A percentile compares a stretch with the other conserved stretches of the same genome.
Evolutionary conservation across 2,797 vertebrate genomes (phyloP).

Genomic region (Periparus ater): DNA sequence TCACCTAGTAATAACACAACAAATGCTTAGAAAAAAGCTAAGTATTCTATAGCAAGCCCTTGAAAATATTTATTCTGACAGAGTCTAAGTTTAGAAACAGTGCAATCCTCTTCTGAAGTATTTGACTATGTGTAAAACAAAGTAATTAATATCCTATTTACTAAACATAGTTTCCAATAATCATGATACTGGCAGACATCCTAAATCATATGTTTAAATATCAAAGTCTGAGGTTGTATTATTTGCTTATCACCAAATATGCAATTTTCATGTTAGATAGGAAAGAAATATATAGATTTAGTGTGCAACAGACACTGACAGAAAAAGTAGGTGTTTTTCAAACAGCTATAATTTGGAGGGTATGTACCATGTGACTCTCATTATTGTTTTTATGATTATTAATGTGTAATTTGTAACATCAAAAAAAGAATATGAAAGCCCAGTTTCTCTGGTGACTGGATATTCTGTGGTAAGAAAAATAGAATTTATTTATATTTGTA

Average conservation of each 20-base stretch:
- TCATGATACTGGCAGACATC: background rate
- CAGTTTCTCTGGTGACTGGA: background rate
- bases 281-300: background rate
- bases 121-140: background rate
- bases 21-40: slow-evolving; percentile 6
- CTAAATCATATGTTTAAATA: background rate
- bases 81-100: background rate
- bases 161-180: background rate
- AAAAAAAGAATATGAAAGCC: background rate
- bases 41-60: background rate
- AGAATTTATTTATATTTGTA: too few species aligned
- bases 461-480: background rate
- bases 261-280: background rate
- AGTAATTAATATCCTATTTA: slow-evolving; percentile 15
- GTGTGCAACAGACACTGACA: background rate
- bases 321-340: background rate
- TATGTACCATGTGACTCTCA: background rate
- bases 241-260: background rate
- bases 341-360: background rate
- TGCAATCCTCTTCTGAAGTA: background rate
- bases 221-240: background rate
- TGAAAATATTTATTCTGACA: background rate
- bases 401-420: background rate
- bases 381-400: background rate
- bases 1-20: background rate